Base-by-base conservation (phyloP, 2,797 vertebrate species). In the Chloroceryle amazona region DNA sequence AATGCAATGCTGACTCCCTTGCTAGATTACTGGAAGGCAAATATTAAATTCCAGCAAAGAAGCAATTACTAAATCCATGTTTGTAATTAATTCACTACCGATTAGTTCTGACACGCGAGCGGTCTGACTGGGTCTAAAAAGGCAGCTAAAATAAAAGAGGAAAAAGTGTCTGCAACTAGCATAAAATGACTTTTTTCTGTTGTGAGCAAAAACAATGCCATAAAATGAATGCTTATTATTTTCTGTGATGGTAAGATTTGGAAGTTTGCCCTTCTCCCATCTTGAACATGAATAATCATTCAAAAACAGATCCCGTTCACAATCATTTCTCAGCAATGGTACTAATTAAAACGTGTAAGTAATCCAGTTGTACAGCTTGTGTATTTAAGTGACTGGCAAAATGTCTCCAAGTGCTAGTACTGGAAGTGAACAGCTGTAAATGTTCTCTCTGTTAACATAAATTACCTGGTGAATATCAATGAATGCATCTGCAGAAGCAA, bases 11-110 rank as follows among this genome's bases (percentile, higher is more conserved):
- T 52, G 44, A 65, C 25, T 80, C 67, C 66, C 74, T 82, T 81
- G 73, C 41, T 95, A 72, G 58, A 66, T 94, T 90, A 84, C 73
- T 85, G 65, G 65, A 88, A 86, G 57, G 71, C 65, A 96, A 96
- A 93, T 89, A 93, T 73, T 89, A 90, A 94, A 94, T 91, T 95
- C 79, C 46, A 94, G 44, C 78, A 62, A 85, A 95, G 86, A 88
- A 89, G 84, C 75, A 87, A 81, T 92, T 95, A 93, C 52, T 91
- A 89, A 92, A 79, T 61, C 70, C 25, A 25, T 81, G 70, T 89
- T 93, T 89, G 68, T 86, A 91, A 94, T 96, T 96, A 88, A 95
- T 90, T 93, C 91, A 82, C 60, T 80, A 3, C 88, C 70, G 66
- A 65, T 92, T 86, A 81, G 28, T 51, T 81, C 71, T 90, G 88